A percentile compares a stretch with the other conserved stretches of the same genome.
These are phyloP conservation scores for Crax fasciolata DNA, from an alignment of 2,797 vertebrate genomes.

Conservation along the genomic window DNA sequence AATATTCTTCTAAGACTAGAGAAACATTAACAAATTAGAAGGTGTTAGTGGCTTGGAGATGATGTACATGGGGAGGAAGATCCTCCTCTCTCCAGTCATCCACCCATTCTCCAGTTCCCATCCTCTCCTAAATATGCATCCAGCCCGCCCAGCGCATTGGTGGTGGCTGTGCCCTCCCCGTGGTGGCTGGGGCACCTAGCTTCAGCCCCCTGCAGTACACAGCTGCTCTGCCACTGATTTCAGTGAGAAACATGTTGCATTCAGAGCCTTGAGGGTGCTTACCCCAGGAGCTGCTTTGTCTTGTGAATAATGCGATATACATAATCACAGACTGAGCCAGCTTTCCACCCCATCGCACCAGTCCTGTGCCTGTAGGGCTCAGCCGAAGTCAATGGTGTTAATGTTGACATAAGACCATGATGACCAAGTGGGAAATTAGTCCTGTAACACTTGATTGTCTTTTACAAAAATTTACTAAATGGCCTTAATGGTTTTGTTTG, in stretches of 20 bases:
- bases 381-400: constrained; percentile 58
- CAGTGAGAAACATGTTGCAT: not conserved
- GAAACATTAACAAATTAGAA: not conserved
- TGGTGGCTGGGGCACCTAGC: not conserved
- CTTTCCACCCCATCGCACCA: constrained; percentile 29
- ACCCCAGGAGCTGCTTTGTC: constrained; percentile 30
- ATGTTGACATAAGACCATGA: constrained; percentile 59
- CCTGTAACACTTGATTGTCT: constrained; percentile 19
- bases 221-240: constrained; percentile 12
- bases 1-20: not conserved
- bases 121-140: not conserved
- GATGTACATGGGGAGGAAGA: not conserved
- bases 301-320: constrained; percentile 37
- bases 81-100: not conserved
- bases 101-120: not conserved
- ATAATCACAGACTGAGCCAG: not conserved
- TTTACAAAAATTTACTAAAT: constrained; percentile 53
- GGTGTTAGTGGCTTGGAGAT: not conserved
- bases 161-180: not conserved
- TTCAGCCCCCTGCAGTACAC: not conserved
- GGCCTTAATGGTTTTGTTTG: constrained; percentile 69
- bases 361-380: constrained; percentile 42
- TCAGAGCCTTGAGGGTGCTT: constrained; percentile 7
- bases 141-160: not conserved
- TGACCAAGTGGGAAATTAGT: constrained; percentile 63